Base-by-base conservation (phyloP, 2,113 vertebrate species). In the Pachycephala philippinensis region DNA sequence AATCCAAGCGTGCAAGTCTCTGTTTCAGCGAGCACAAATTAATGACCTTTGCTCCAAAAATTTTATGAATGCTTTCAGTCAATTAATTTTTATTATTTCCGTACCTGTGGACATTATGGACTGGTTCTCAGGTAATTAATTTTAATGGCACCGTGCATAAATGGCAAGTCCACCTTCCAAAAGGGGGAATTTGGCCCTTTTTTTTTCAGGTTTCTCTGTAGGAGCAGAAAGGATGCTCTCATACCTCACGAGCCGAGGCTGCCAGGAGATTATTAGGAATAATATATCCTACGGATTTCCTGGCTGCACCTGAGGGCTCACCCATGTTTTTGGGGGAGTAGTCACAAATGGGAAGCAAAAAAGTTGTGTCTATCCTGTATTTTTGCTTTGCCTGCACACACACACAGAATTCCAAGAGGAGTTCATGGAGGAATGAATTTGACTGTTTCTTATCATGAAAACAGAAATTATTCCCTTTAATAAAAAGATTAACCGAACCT, bases 61-160 rank as follows among this genome's bases (percentile, higher is more conserved):
- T 88, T 96, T 95, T 94, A 96, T 71, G 78, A 79, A 85, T 65
- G 31, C 78, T 75, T 63, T 47, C 84, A 79, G 63, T 82, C 84
- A 66, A 89, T 96, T 93, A 71, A 47, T 82, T 91, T 96, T 96
- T 91, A 94, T 96, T 89, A 49, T 94, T 96, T 93, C 79, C 78
- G 50, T 96, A 69, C 40, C 82, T 88, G 59, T 80, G 83, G 70
- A 85, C 50, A 76, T 96, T 79, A 93, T 72, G 40, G 68, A 74
- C 42, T 65, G 27, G 16, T 85, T 95, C 86, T 87, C 82, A 90
- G 87, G 78, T 80, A 91, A 93, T 94, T 92, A 80, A 89, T 76
- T 95, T 96, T 95, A 89, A 93, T 15, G 71, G 40, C 57, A 42
- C 20, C 0, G 0, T 39, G 27, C 33, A 33, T 57, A 85, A 94